Percentiles rank a stretch among this genome's conserved stretches.
phyloP scores from a whole-genome alignment of 2,888 invertebrate species.

The Limulus polyphemus region DNA sequence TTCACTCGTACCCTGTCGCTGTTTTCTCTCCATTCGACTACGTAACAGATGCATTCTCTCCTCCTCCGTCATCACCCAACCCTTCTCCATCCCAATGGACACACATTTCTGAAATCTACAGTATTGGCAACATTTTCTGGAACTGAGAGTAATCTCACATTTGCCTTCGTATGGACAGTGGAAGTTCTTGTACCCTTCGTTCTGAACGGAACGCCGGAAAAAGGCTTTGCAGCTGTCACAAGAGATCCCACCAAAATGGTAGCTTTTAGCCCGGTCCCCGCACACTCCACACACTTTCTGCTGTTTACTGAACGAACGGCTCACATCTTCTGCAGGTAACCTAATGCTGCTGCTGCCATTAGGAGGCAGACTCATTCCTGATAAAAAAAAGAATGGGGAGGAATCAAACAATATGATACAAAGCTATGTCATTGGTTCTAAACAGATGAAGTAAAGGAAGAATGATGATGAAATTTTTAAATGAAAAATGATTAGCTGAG shows the following conservation, averaged over 20 bases:
- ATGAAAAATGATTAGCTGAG: too few species aligned
- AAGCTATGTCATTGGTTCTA: too few species aligned
- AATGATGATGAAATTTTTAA: too few species aligned
- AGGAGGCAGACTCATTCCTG: conserved; percentile 26
- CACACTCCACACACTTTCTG: conserved; percentile 35
- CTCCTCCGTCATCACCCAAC: conserved; percentile 38
- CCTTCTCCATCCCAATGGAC: conserved; percentile 37
- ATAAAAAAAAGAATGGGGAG: neutral
- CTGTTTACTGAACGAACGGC: conserved; percentile 9
- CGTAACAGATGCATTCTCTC: conserved; percentile 32
- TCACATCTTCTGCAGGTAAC: conserved; percentile 4
- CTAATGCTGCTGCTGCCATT: conserved; percentile 21
- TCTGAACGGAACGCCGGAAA: conserved; percentile 38
- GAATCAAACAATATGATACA: too few species aligned
- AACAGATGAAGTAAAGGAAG: too few species aligned
- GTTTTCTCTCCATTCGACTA: conserved; percentile 28
- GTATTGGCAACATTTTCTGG: conserved; percentile 36
- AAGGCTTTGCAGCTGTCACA: conserved; percentile 39
- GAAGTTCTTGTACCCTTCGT: conserved; percentile 34
- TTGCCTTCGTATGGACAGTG: conserved; percentile 32
- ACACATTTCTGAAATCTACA: conserved; percentile 37
- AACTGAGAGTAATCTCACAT: conserved; percentile 33
- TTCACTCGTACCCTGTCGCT: conserved; percentile 23
- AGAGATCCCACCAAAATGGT: conserved; percentile 37
- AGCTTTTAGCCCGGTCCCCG: conserved; percentile 36